phyloP scores from a whole-genome alignment of 2,888 invertebrate species.

The Drosophila greeni region DNA sequence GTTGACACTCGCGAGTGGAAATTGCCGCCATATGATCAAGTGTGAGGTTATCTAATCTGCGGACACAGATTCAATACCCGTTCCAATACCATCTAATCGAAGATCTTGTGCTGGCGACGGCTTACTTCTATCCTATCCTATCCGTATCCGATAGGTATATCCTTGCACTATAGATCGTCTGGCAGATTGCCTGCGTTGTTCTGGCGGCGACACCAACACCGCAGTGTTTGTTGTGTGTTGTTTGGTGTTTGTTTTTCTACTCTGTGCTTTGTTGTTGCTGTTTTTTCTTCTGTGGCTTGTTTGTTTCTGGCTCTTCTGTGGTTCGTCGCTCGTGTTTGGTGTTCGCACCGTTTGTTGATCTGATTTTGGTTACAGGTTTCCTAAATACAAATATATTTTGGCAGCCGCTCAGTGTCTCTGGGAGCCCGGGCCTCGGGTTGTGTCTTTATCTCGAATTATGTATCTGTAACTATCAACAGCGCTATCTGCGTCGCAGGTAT shows the following conservation, averaged over 20 bases:
- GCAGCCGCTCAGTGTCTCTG: slow-evolving; percentile 32
- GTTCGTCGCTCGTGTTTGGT: slow-evolving; percentile 46
- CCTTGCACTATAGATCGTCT: slow-evolving; percentile 29
- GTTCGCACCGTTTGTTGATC: slow-evolving; percentile 54
- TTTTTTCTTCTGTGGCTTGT: slow-evolving; percentile 2
- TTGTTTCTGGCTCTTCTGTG: slow-evolving; percentile 23
- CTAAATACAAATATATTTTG: slow-evolving; percentile 26
- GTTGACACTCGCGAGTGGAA: slow-evolving; percentile 7
- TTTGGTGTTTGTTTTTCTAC: slow-evolving; percentile 8
- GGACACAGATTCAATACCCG: slow-evolving; percentile 20
- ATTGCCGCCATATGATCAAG: slow-evolving; percentile 16
- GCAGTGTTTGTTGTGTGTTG: slow-evolving; percentile 21
- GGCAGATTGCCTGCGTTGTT: slow-evolving; percentile 39
- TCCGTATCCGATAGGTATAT: slow-evolving; percentile 19
- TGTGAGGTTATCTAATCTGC: slow-evolving; percentile 21
- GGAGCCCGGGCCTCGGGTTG: slow-evolving; percentile 34
- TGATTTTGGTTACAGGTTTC: slow-evolving; percentile 53
- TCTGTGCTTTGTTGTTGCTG: slow-evolving; percentile 10
- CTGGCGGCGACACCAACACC: slow-evolving; percentile 34
- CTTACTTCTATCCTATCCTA: slow-evolving; percentile 22
- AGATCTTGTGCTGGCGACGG: slow-evolving; percentile 23
- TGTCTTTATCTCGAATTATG: slow-evolving; percentile 43
- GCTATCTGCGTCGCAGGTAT: slow-evolving; percentile 47
- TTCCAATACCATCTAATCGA: slow-evolving; percentile 26
- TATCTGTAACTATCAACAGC: slow-evolving; percentile 54